Conservation (phyloP, 1,140 invertebrate species). For the Calliopsis andreniformis region DNA sequence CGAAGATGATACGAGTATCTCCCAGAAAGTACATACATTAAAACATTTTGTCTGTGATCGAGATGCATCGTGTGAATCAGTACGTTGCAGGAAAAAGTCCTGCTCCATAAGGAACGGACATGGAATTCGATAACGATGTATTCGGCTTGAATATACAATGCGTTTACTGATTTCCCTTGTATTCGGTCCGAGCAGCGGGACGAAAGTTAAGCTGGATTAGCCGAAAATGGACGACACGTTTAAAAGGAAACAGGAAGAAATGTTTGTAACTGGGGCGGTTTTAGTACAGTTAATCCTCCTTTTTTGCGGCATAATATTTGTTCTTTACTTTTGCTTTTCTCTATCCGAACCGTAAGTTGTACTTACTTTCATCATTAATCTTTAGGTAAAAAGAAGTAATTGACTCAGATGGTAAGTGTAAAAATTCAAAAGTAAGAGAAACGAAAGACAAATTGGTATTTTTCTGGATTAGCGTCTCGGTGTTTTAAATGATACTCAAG, state of each 20-base stretch:
- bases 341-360: background rate
- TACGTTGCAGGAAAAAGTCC: background rate
- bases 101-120: background rate
- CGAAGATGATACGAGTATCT: conserved; percentile 4
- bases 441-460: too few species aligned
- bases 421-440: too few species aligned
- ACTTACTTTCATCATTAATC: background rate
- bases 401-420: background rate
- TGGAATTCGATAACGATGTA: conserved; percentile 3
- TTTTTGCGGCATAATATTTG: conserved; percentile 9
- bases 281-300: conserved; percentile 7
- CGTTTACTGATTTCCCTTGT: conserved; percentile 13
- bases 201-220: conserved; percentile 43
- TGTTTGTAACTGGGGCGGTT: conserved; percentile 22
- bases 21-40: background rate
- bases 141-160: conserved; percentile 20
- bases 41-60: conserved; percentile 3
- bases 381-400: background rate
- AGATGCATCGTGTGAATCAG: background rate
- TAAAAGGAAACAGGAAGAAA: conserved; percentile 39
- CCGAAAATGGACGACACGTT: conserved; percentile 24
- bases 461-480: too few species aligned
- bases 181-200: conserved; percentile 3
- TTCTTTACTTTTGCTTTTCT: background rate
- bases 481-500: too few species aligned